Percentiles rank a stretch among this genome's conserved stretches.
phyloP scores from a whole-genome alignment of 1,140 invertebrate genomes.

The Oncopodura yosiiana region DNA sequence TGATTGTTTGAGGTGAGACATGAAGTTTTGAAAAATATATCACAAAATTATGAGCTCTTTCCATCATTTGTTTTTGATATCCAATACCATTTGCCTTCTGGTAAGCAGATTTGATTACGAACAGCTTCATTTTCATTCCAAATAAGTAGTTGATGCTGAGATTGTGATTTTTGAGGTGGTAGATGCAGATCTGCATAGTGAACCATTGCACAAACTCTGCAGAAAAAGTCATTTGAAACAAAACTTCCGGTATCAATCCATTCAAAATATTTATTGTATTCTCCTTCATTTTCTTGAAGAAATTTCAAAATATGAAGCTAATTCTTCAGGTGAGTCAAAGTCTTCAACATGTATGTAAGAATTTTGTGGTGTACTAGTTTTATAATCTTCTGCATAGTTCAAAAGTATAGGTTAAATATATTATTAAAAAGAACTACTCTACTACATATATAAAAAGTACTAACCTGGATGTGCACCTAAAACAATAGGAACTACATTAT shows the following conservation, averaged over 20 bases:
- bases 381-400: constrained; percentile 45
- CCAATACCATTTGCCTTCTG: too few relatives aligned
- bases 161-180: too few relatives aligned
- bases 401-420: too few relatives aligned
- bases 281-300: constrained; percentile 39
- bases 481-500: constrained; percentile 54
- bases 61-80: too few relatives aligned
- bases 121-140: too few relatives aligned
- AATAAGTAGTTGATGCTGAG: too few relatives aligned
- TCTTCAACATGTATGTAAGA: constrained; percentile 54
- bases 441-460: too few relatives aligned
- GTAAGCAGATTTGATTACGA: too few relatives aligned
- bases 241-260: constrained; percentile 36
- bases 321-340: constrained; percentile 43
- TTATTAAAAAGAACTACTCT: too few relatives aligned
- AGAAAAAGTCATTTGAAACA: constrained; percentile 30
- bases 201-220: constrained; percentile 31
- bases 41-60: too few relatives aligned
- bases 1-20: too few relatives aligned
- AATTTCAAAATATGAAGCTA: constrained; percentile 47
- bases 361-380: constrained; percentile 48
- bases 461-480: constrained; percentile 51
- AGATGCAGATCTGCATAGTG: constrained; percentile 9
- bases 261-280: constrained; percentile 37
- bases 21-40: too few relatives aligned